Evolutionary conservation across 2,113 vertebrate genomes (phyloP).

Genomic region (Genyomyrus donnyi): DNA sequence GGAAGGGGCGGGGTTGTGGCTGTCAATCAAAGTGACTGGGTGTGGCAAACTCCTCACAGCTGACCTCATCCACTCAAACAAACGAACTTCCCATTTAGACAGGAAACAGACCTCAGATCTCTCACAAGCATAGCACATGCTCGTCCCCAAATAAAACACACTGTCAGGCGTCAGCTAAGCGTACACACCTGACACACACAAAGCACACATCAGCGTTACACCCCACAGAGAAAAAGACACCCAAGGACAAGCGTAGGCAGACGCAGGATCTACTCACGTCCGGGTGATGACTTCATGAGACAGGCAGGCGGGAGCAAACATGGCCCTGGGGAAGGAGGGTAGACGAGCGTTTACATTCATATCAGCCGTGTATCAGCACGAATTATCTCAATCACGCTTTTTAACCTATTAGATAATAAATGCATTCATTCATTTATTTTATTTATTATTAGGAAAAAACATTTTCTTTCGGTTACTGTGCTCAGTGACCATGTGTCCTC

Average conservation of each 20-base stretch:
- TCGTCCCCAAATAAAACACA: background rate
- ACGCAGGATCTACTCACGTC: constrained; percentile 66
- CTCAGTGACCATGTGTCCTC: background rate
- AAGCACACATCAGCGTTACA: background rate
- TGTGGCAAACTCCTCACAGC: background rate
- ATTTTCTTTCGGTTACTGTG: background rate
- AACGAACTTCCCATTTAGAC: background rate
- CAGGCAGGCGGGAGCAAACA: constrained; percentile 92
- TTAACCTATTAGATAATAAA: background rate
- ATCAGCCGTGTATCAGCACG: background rate
- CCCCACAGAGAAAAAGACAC: background rate
- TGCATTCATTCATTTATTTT: background rate
- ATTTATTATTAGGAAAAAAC: background rate
- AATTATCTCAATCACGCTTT: background rate
- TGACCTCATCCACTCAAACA: background rate
- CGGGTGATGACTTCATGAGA: constrained; percentile 93
- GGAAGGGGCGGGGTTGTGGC: constrained; percentile 39
- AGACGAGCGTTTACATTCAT: background rate
- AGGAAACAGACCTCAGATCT: background rate
- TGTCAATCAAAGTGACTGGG: background rate
- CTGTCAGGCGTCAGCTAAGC: background rate
- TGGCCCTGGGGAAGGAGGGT: constrained; percentile 65
- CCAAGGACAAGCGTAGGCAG: no score
- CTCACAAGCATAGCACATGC: background rate
- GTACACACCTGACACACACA: background rate